Base-by-base conservation (phyloP, 2,888 invertebrate species). In the Petrophora chlorosata region DNA sequence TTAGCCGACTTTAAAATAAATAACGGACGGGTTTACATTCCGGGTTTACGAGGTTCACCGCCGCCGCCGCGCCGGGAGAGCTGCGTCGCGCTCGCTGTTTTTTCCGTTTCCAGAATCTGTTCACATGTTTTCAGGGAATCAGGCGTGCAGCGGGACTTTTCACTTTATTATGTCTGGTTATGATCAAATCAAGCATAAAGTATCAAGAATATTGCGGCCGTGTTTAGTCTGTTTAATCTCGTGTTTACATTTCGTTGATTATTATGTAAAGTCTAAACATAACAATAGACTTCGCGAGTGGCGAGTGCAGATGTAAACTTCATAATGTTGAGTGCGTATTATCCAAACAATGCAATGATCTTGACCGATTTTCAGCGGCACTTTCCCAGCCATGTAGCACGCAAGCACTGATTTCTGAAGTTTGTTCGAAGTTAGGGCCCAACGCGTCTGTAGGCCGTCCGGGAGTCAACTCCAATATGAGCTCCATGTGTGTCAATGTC, bases 401-500 rank as follows among this genome's bases (percentile, higher is more conserved):
- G 15, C 16, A 22, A 28, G 22, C 26, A 30, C 22, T 40, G 22
- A 23, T 32, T 26, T 10, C 3, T 5, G 16, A 41, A 22, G 29
- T 43, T 45, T 50, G 13, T 9, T 5, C 9, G 3, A 9, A 23
- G 13, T 15, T 43, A 30, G 17, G 17, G 9, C 29, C 35, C 12
- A 34, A 38, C 30, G 38, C 47, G 47, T 41, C 42, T 47, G 39
- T 42, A 40, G 49, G 43, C 10, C n/a, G n/a, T n/a, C 19, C 36
- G 15, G 12, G 19, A 36, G 40, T 47, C 44, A 39, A 41, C 34
- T 51, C 52, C 49, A 51, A 56, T 59, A 59, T 59, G 52, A 56
- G 58, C 47, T 56, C 59, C 67, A 62, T 64, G 72, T 70, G 69
- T 75, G 76, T 72, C 75, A 70, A 49, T 51, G 53, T 56, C 51